Conservation (phyloP, 2,888 invertebrate genomes). For the Taenaris catops region DNA sequence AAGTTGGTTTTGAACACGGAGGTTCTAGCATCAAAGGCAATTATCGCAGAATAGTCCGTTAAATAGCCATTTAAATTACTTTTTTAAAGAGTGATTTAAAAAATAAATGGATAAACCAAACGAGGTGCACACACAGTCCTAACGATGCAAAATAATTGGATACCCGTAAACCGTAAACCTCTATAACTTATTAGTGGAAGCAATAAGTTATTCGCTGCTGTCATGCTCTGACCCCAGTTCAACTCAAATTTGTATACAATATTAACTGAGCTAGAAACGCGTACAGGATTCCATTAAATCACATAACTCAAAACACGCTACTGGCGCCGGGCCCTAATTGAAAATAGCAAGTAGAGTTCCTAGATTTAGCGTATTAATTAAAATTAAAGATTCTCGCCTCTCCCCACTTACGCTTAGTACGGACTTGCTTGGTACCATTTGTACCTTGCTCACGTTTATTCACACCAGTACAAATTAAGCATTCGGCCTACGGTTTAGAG, state of each 20-base stretch:
- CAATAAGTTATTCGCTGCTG: constrained; percentile 33
- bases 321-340: constrained; percentile 63
- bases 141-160: constrained; percentile 29
- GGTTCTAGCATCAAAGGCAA: too few relatives aligned
- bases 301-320: constrained; percentile 68
- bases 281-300: constrained; percentile 57
- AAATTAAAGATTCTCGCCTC: constrained; percentile 70
- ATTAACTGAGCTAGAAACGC: constrained; percentile 50
- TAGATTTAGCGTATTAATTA: constrained; percentile 71
- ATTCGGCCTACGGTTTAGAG: constrained; percentile 51
- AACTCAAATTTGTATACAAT: constrained; percentile 39
- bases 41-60: too few relatives aligned
- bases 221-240: constrained; percentile 38
- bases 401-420: constrained; percentile 54
- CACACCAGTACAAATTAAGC: constrained; percentile 57
- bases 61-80: too few relatives aligned
- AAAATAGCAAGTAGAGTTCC: constrained; percentile 62
- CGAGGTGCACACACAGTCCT: constrained; percentile 16
- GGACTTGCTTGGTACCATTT: constrained; percentile 31
- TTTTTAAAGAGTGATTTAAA: too few relatives aligned
- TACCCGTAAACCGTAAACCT: constrained; percentile 25
- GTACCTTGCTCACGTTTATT: constrained; percentile 47
- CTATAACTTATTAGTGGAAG: constrained; percentile 28
- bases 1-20: too few relatives aligned
- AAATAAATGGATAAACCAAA: too few relatives aligned